A percentile compares a stretch with the other conserved stretches of the same genome.
phyloP scores from a whole-genome alignment of 2,113 vertebrate genomes.

The Morphnarchus princeps region DNA sequence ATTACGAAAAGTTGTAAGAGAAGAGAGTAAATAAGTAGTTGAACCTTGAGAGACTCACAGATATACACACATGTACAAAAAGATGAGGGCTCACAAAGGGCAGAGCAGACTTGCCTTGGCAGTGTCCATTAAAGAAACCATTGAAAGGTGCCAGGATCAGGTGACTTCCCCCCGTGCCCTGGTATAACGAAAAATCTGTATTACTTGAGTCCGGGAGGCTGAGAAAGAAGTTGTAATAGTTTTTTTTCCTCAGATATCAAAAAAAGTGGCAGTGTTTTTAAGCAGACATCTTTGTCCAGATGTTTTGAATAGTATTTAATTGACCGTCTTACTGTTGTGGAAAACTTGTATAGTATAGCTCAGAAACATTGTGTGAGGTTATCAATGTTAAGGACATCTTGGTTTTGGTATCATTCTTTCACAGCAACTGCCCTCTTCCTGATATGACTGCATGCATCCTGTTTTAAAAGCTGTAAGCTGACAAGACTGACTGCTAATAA shows the following conservation, averaged over 20 bases:
- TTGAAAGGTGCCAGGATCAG: not conserved
- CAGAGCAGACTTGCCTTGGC: not conserved
- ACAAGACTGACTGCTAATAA: slow-evolving; percentile 1
- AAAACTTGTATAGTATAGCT: not conserved
- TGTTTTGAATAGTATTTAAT: not conserved
- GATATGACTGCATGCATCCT: slow-evolving; percentile 62
- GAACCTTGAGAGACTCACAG: not conserved
- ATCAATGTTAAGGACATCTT: not conserved
- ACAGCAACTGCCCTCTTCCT: slow-evolving; percentile 57
- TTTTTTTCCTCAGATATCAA: not conserved
- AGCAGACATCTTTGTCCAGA: not conserved
- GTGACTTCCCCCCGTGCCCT: not conserved
- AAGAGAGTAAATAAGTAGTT: not conserved
- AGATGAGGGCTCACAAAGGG: not conserved
- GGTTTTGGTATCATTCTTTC: slow-evolving; percentile 50
- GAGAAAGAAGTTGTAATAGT: not conserved
- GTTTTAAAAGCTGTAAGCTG: slow-evolving; percentile 34
- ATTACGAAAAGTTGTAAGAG: not conserved
- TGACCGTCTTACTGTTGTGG: not conserved
- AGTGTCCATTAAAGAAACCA: not conserved
- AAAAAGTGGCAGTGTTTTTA: not conserved
- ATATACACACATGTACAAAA: fast-evolving
- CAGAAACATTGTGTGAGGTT: not conserved
- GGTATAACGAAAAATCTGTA: not conserved
- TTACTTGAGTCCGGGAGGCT: not conserved